Percentiles rank a stretch among this genome's conserved stretches.
These are phyloP conservation scores for Melanocharis versteri DNA, from an alignment of 2,113 vertebrate species.

Conservation along the genomic window DNA sequence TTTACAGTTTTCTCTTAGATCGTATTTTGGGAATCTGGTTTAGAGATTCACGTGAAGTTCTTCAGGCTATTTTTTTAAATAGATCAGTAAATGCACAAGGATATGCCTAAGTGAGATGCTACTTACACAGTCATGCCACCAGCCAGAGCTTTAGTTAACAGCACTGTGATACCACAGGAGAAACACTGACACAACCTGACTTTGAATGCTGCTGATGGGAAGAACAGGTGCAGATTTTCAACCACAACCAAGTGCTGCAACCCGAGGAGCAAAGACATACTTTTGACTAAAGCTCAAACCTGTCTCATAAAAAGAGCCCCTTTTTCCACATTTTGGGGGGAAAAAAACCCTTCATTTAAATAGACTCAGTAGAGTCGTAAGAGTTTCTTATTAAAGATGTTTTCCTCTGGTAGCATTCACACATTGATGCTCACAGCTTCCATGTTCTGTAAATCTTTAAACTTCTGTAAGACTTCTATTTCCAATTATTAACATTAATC, in stretches of 20 bases:
- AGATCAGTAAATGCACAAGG: background rate
- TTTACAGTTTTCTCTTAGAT: background rate
- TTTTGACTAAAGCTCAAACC: background rate
- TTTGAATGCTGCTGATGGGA: background rate
- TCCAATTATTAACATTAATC: background rate
- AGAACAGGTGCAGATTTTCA: background rate
- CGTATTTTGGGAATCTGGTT: background rate
- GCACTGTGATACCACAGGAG: background rate
- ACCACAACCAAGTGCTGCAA: background rate
- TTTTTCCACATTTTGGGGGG: rapidly evolving
- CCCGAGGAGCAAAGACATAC: background rate
- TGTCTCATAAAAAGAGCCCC: background rate
- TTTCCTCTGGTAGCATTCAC: background rate
- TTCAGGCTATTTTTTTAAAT: background rate
- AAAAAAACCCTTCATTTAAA: background rate
- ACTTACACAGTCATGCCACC: background rate
- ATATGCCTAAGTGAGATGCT: background rate
- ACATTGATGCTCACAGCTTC: background rate
- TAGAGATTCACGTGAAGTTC: background rate
- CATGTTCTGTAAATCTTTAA: background rate
- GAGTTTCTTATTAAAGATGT: background rate
- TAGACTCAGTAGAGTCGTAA: background rate
- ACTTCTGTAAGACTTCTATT: background rate
- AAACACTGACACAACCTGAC: background rate
- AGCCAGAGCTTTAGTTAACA: background rate